phyloP scores from a whole-genome alignment of 2,113 vertebrate species.

The Irena cyanogastra region DNA sequence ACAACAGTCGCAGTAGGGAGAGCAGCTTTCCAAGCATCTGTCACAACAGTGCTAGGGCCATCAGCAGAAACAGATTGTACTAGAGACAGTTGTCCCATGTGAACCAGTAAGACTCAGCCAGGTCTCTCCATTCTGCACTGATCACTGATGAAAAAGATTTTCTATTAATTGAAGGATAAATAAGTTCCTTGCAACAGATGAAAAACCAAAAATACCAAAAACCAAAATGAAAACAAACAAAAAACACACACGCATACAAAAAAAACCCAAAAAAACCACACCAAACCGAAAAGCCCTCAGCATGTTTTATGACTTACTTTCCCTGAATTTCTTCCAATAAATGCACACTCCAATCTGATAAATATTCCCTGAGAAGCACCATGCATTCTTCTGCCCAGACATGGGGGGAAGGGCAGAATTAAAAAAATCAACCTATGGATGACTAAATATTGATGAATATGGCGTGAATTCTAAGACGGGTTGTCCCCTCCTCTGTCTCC shows the following conservation, averaged over 20 bases:
- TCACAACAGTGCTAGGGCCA: neutral
- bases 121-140: neutral
- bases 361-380: neutral
- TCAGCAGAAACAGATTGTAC: constrained; percentile 41
- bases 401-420: neutral
- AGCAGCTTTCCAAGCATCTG: constrained; percentile 41
- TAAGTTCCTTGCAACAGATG: neutral
- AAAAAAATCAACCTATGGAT: neutral
- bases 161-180: neutral
- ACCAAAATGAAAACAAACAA: neutral
- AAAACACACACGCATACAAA: too few relatives aligned
- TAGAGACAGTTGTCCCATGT: neutral
- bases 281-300: neutral
- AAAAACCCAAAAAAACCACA: neutral
- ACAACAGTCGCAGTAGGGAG: neutral
- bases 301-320: neutral
- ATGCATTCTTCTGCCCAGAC: neutral
- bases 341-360: neutral
- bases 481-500: neutral
- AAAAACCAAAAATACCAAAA: neutral
- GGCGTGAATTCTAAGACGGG: neutral
- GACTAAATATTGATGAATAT: neutral
- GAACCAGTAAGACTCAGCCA: neutral
- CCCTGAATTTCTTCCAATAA: neutral
- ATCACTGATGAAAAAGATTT: neutral